phyloP scores from a whole-genome alignment of 1,140 invertebrate genomes.

The Euglossa dilemma region DNA sequence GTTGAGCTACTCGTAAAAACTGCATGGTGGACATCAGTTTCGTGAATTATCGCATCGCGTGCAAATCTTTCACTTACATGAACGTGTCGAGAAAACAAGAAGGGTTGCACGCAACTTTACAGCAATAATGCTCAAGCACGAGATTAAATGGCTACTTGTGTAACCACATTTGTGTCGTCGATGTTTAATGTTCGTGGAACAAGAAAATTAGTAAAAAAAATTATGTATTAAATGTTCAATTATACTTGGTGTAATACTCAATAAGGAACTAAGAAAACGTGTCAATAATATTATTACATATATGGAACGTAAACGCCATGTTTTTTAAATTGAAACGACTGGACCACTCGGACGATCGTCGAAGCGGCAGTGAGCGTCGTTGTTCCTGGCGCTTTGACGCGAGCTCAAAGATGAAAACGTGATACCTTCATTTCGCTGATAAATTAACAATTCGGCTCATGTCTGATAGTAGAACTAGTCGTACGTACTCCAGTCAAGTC shows the following conservation, averaged over 20 bases:
- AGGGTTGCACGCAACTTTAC: slow-evolving; percentile 3
- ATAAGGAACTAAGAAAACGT: slow-evolving; percentile 20
- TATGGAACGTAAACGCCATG: slow-evolving; percentile 20
- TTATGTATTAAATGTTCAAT: slow-evolving; percentile 40
- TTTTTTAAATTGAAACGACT: slow-evolving; percentile 33
- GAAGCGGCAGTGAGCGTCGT: background rate
- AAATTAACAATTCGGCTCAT: slow-evolving; percentile 34
- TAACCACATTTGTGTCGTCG: slow-evolving; percentile 28
- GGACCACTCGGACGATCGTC: slow-evolving; percentile 42
- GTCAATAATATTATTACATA: slow-evolving; percentile 36
- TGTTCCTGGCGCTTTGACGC: slow-evolving; percentile 27
- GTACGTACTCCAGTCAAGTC: slow-evolving; percentile 17
- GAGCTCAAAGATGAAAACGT: slow-evolving; percentile 28
- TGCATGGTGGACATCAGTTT: slow-evolving; percentile 39
- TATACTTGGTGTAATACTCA: slow-evolving; percentile 41
- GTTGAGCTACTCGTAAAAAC: slow-evolving; percentile 15
- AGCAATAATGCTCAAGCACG: slow-evolving; percentile 18
- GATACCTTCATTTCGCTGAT: slow-evolving; percentile 34
- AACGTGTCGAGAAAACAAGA: background rate
- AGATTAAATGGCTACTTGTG: slow-evolving; percentile 25
- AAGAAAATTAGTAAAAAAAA: slow-evolving; percentile 7
- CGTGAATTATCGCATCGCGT: slow-evolving; percentile 3
- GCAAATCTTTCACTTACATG: background rate
- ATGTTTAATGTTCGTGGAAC: slow-evolving; percentile 43
- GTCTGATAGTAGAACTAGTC: slow-evolving; percentile 30